Base-by-base conservation (phyloP, 2,888 invertebrate genomes). In the Erynnis tages region DNA sequence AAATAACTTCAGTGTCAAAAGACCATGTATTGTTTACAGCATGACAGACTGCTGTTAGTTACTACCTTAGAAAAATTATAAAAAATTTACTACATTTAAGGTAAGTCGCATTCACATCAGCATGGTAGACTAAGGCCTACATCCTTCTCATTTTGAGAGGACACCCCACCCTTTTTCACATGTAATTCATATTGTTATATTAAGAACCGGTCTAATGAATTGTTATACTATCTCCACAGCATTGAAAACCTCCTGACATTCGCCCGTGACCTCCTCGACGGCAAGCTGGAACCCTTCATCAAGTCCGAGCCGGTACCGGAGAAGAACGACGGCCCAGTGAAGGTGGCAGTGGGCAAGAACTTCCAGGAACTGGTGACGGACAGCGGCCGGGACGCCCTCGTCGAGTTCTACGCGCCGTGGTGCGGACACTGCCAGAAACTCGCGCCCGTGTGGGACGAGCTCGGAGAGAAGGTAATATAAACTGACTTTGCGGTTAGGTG, bases 341-440 rank as follows among this genome's bases (percentile, higher is more conserved):
- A 93, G 70, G 93, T 97, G 29, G 97, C 97, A 2, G 99, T 99
- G 5, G 99, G 95, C 58, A 97, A 97, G 90, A 99, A 98, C 91
- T 99, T 99, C 87, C 95, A 98, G 74, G 96, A 98, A 50, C 90
- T 98, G 52, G 97, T 99, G 0, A 93, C 93, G 1, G 95, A 99
- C 76, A 95, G 96, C 66, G 95, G 91, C 23, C 95, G 97, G 74
- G 99, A 99, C 79, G 96, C 97, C 1, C 91, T 99, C 34, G 92
- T 99, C 63, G 99, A 99, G 89, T 99, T 99, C 91, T 99, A 99
- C 83, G 99, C 99, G 25, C 98, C 98, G 0, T 99, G 98, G 98
- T 98, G 98, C 80, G 98, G 99, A 62, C 99, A 99, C 76, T 99
- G 99, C 91, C 99, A 99, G 88, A 96, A 96, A 81, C 91, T 99